A percentile compares a stretch with the other conserved stretches of the same genome.
These are phyloP conservation scores for Holotrichia oblita DNA, from an alignment of 1,140 invertebrate genomes.

Conservation along the genomic window DNA sequence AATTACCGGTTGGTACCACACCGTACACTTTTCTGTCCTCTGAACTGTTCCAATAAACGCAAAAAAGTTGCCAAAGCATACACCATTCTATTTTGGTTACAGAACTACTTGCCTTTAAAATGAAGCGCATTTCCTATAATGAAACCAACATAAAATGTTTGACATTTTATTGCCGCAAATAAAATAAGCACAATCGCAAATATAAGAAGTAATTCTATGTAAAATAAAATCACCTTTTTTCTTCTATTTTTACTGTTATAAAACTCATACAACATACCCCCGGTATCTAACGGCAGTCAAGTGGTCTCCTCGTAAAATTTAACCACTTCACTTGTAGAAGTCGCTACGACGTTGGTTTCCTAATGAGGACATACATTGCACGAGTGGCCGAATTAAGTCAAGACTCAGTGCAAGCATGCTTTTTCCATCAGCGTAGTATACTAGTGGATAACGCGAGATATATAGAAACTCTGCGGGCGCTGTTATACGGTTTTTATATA, in stretches of 20 bases:
- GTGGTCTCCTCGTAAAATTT: slow-evolving; percentile 16
- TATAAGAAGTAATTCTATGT: too few relatives aligned
- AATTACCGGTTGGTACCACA: too few relatives aligned
- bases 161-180: too few relatives aligned
- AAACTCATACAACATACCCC: not conserved
- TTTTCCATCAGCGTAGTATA: not conserved
- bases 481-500: slow-evolving; percentile 26
- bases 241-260: not conserved
- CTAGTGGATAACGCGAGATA: not conserved
- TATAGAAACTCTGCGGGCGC: not conserved
- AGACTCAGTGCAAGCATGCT: not conserved
- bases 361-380: slow-evolving; percentile 22
- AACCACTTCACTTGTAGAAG: slow-evolving; percentile 5
- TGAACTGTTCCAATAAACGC: too few relatives aligned
- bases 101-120: too few relatives aligned
- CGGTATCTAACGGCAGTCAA: not conserved
- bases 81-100: too few relatives aligned
- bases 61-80: too few relatives aligned
- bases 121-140: too few relatives aligned
- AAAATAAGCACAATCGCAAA: too few relatives aligned
- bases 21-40: too few relatives aligned
- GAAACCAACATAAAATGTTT: too few relatives aligned
- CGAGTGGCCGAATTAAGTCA: slow-evolving; percentile 30
- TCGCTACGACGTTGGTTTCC: not conserved
- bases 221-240: too few relatives aligned